phyloP scores from a whole-genome alignment of 92 coral and sea anemone genomes.

The Phymanthus crucifer region DNA sequence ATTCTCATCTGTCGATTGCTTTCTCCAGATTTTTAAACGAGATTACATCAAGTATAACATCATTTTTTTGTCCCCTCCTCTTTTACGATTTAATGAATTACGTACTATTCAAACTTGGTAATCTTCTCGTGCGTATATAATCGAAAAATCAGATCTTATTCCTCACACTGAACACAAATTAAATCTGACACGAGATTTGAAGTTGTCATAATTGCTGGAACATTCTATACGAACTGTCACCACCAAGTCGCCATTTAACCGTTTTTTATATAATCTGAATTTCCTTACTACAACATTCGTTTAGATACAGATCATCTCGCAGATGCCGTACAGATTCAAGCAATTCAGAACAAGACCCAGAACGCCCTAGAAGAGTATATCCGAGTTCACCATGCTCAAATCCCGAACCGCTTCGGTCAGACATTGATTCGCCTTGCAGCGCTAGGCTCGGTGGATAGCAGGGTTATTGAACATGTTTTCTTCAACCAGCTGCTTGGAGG shows the following conservation, averaged over 20 bases:
- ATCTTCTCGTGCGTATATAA: background rate
- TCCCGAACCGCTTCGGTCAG: slow-evolving; percentile 87
- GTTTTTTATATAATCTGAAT: too few relatives aligned
- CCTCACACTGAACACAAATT: too few relatives aligned
- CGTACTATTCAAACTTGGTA: background rate
- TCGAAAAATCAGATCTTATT: too few relatives aligned
- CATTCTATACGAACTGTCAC: too few relatives aligned
- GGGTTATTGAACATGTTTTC: slow-evolving; percentile 82
- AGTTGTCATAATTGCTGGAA: too few relatives aligned
- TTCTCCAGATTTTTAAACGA: background rate
- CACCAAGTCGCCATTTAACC: background rate
- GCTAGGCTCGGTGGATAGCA: slow-evolving; percentile 76
- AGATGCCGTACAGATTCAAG: slow-evolving; percentile 92
- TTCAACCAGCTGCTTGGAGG: slow-evolving; percentile 82
- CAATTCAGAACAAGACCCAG: slow-evolving; percentile 94
- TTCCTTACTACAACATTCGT: too few relatives aligned
- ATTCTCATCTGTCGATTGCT: slow-evolving; percentile 5
- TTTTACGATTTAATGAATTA: background rate
- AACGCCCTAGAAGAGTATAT: slow-evolving; percentile 94
- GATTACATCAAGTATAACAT: background rate
- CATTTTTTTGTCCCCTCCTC: background rate
- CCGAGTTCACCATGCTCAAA: slow-evolving; percentile 59
- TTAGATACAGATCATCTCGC: slow-evolving; percentile 90
- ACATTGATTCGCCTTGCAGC: slow-evolving; percentile 78
- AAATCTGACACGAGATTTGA: too few relatives aligned